Conservation (phyloP, 2,888 invertebrate species). For the Orthonychiurus folsomi region DNA sequence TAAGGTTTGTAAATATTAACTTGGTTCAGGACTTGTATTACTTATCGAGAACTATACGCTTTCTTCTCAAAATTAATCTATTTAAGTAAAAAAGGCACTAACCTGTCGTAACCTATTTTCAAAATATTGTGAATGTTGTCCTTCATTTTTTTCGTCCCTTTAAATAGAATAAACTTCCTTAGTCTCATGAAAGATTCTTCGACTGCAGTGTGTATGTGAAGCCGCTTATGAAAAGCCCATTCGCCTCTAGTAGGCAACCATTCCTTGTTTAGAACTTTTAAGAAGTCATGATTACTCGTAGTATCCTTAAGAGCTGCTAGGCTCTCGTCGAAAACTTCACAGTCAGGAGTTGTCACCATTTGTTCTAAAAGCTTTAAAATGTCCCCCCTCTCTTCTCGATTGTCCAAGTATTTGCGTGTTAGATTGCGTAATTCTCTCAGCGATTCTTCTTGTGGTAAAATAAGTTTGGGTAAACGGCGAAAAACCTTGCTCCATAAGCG, state of each 20-base stretch:
- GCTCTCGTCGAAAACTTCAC: conserved; percentile 10
- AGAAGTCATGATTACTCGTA: conserved; percentile 16
- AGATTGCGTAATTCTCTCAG: conserved; percentile 25
- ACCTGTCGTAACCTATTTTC: conserved; percentile 38
- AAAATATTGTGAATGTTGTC: conserved; percentile 32
- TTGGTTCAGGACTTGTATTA: too few relatives aligned
- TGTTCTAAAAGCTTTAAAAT: conserved; percentile 10
- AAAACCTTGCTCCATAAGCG: conserved; percentile 27
- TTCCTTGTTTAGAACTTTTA: conserved; percentile 23
- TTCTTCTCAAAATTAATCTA: too few relatives aligned
- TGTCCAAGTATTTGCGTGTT: conserved; percentile 24
- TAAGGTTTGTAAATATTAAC: too few relatives aligned
- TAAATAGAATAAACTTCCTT: conserved; percentile 37
- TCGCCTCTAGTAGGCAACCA: conserved; percentile 25
- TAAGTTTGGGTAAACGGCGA: conserved; percentile 19
- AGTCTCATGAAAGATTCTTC: conserved; percentile 31
- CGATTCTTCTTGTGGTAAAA: conserved; percentile 28
- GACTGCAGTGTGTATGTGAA: conserved; percentile 19
- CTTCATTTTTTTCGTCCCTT: conserved; percentile 31
- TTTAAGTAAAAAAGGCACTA: too few relatives aligned
- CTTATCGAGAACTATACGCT: too few relatives aligned
- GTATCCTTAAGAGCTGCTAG: conserved; percentile 13
- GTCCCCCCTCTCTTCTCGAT: neutral
- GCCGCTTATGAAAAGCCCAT: conserved; percentile 28
- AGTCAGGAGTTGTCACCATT: conserved; percentile 10